Evolutionary conservation across 2,888 invertebrate species (phyloP).

Genomic region (Pasiphila rectangulata): DNA sequence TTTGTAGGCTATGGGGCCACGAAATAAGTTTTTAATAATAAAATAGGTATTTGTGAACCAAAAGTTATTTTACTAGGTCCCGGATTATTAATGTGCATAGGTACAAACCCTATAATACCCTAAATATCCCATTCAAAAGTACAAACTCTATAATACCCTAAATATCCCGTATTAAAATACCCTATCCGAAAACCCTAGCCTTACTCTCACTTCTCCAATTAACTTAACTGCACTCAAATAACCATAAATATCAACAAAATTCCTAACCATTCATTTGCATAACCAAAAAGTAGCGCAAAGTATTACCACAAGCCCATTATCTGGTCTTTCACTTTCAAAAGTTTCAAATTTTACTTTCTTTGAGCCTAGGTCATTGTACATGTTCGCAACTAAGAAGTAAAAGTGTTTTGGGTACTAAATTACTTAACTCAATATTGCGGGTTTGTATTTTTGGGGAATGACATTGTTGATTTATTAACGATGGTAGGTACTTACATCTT

Average conservation of each 20-base stretch:
- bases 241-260: neutral
- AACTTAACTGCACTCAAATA: neutral
- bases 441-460: neutral
- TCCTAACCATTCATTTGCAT: slow-evolving; percentile 5
- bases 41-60: too few species aligned
- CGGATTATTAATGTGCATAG: too few species aligned
- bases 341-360: slow-evolving; percentile 28
- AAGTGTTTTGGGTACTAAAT: neutral
- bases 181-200: too few species aligned
- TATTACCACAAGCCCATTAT: slow-evolving; percentile 25
- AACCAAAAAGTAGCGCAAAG: slow-evolving; percentile 22
- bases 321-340: slow-evolving; percentile 31
- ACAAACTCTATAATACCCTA: too few species aligned
- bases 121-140: too few species aligned
- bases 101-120: too few species aligned
- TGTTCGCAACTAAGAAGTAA: slow-evolving; percentile 2
- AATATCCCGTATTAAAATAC: too few species aligned
- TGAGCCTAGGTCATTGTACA: slow-evolving; percentile 14
- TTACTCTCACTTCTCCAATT: too few species aligned
- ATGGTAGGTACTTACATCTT: too few species aligned
- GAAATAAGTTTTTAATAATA: too few species aligned
- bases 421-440: neutral
- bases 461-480: neutral
- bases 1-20: too few species aligned
- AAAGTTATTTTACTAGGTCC: too few species aligned